phyloP scores from a whole-genome alignment of 2,113 vertebrate species.

The Rhinopomastus cyanomelas region DNA sequence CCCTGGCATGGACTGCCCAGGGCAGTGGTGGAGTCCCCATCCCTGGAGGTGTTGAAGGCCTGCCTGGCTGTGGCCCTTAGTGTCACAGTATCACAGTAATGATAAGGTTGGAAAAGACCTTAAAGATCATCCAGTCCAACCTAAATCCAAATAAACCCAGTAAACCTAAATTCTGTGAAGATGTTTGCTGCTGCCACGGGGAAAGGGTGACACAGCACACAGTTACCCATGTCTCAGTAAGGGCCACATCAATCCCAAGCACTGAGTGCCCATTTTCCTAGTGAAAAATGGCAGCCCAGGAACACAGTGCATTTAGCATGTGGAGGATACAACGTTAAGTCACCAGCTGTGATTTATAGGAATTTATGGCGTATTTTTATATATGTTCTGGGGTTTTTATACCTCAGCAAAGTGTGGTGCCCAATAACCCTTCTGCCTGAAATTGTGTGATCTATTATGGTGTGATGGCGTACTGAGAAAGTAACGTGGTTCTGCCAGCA shows the following conservation, averaged over 20 bases:
- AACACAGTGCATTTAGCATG: background rate
- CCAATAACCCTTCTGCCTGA: background rate
- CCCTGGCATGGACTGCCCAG: no score
- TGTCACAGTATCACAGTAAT: no score
- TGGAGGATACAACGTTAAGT: background rate
- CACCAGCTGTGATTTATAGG: background rate
- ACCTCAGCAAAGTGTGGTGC: background rate
- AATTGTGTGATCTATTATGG: background rate
- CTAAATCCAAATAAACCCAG: no score
- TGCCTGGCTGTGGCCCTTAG: no score
- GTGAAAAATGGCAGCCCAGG: background rate
- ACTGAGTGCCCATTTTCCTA: background rate
- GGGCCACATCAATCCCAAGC: background rate
- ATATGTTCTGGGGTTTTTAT: background rate
- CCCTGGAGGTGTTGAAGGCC: no score
- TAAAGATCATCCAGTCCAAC: no score
- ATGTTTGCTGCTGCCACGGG: background rate
- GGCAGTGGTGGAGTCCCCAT: no score
- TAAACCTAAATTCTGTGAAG: no score
- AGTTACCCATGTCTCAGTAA: background rate
- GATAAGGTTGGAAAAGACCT: no score
- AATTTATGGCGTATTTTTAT: background rate
- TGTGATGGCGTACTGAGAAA: background rate
- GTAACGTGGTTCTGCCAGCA: background rate
- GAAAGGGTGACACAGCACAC: background rate